Evolutionary conservation across 1,140 invertebrate genomes (phyloP).

Genomic region (Plectrocnemia conspersa): DNA sequence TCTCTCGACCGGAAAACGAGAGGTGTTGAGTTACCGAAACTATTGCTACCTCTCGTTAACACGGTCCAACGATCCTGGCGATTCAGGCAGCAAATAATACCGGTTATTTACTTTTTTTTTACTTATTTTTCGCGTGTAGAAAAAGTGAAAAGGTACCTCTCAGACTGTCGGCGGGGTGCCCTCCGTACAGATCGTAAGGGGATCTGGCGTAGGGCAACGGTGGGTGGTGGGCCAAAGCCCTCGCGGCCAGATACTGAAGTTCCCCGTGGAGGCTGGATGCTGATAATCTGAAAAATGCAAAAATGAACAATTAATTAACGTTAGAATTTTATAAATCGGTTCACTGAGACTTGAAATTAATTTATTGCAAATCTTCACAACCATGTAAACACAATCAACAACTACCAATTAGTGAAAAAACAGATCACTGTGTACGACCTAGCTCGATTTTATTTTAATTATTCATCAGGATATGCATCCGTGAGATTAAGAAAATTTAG

Average conservation of each 20-base stretch:
- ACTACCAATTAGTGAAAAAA: too few relatives aligned
- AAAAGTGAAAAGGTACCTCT: constrained; percentile 37
- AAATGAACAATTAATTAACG: background rate
- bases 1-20: constrained; percentile 22
- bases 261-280: constrained; percentile 52
- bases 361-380: too few relatives aligned
- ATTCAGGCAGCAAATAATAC: background rate
- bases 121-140: too few relatives aligned
- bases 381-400: too few relatives aligned
- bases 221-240: constrained; percentile 37
- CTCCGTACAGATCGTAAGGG: constrained; percentile 32
- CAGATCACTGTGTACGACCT: too few relatives aligned
- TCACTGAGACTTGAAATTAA: too few relatives aligned
- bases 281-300: constrained; percentile 41
- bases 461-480: too few relatives aligned
- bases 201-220: constrained; percentile 30
- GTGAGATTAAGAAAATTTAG: too few relatives aligned
- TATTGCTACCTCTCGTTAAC: background rate
- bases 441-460: too few relatives aligned
- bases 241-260: constrained; percentile 54
- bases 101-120: too few relatives aligned
- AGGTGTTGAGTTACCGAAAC: constrained; percentile 21
- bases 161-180: constrained; percentile 29
- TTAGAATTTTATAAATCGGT: too few relatives aligned
- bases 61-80: background rate